Conservation (phyloP, 2,888 invertebrate species). For the Drosophila maculinotata region DNA sequence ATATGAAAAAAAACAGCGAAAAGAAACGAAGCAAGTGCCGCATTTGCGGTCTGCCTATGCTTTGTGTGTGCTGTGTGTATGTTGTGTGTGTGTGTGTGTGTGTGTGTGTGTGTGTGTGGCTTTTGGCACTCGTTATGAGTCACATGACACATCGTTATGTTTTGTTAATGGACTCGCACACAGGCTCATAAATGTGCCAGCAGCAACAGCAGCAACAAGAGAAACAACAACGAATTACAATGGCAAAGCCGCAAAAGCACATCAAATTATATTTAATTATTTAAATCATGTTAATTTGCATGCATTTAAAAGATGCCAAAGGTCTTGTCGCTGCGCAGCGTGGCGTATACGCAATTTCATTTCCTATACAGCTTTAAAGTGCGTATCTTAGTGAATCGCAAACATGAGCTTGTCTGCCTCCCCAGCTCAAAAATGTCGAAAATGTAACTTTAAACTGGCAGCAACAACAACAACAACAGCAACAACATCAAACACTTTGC, state of each 20-base stretch:
- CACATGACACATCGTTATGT: constrained; percentile 83
- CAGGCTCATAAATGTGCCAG: constrained; percentile 57
- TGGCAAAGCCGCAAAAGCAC: constrained; percentile 59
- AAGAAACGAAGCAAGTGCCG: constrained; percentile 49
- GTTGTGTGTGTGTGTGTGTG: constrained; percentile 23
- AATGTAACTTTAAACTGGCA: constrained; percentile 76
- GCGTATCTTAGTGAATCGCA: constrained; percentile 47
- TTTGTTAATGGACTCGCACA: constrained; percentile 80
- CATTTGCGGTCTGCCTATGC: constrained; percentile 61
- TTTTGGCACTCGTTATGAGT: constrained; percentile 66
- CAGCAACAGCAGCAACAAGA: constrained; percentile 25
- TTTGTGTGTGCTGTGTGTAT: constrained; percentile 22
- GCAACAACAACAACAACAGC: constrained; percentile 26
- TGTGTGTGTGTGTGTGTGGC: constrained; percentile 34
- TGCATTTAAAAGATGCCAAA: constrained; percentile 54
- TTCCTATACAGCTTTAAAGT: constrained; percentile 47
- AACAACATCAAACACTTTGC: constrained; percentile 75
- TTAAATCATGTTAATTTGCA: constrained; percentile 79
- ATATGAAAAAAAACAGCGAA: constrained; percentile 50
- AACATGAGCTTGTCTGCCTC: constrained; percentile 41
- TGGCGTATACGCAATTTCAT: constrained; percentile 48
- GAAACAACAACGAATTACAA: constrained; percentile 23
- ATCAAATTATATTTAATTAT: constrained; percentile 79
- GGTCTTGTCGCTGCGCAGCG: constrained; percentile 19
- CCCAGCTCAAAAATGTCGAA: constrained; percentile 51